Evolutionary conservation across 2,113 vertebrate genomes (phyloP).

Genomic region (Corythaeola cristata): DNA sequence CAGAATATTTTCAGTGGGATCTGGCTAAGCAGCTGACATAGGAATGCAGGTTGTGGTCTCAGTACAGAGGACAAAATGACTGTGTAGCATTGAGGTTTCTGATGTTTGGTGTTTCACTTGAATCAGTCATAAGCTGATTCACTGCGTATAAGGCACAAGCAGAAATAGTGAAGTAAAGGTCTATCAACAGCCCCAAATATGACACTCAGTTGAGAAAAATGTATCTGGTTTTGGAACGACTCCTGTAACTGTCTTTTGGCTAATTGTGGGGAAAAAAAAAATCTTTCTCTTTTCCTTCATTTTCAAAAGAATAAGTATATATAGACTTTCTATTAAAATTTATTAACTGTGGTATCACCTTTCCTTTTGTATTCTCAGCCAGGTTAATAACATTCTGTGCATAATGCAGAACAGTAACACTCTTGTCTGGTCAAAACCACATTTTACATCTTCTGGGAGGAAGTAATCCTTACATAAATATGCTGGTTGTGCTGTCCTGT

Average conservation of each 20-base stretch:
- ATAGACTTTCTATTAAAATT: slow-evolving; percentile 31
- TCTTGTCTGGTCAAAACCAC: neutral
- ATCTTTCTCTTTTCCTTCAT: neutral
- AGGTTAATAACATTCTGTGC: slow-evolving; percentile 26
- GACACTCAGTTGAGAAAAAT: neutral
- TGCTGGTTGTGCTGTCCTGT: neutral
- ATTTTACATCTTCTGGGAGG: neutral
- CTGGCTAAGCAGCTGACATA: neutral
- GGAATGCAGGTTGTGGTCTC: neutral
- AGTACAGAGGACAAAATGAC: neutral
- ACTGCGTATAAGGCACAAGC: neutral
- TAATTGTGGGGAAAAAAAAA: neutral
- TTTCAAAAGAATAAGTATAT: neutral
- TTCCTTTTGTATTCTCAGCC: slow-evolving; percentile 31
- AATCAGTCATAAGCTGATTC: neutral
- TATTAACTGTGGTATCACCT: neutral
- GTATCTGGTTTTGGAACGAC: neutral
- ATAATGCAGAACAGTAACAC: neutral
- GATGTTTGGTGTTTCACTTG: neutral
- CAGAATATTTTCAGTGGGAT: neutral
- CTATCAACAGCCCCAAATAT: neutral
- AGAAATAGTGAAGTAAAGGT: neutral
- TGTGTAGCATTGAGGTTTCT: neutral
- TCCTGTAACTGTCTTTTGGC: neutral
- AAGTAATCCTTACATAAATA: neutral